phyloP scores from a whole-genome alignment of 2,797 vertebrate genomes.

The Spinibarbus caldwelli region DNA sequence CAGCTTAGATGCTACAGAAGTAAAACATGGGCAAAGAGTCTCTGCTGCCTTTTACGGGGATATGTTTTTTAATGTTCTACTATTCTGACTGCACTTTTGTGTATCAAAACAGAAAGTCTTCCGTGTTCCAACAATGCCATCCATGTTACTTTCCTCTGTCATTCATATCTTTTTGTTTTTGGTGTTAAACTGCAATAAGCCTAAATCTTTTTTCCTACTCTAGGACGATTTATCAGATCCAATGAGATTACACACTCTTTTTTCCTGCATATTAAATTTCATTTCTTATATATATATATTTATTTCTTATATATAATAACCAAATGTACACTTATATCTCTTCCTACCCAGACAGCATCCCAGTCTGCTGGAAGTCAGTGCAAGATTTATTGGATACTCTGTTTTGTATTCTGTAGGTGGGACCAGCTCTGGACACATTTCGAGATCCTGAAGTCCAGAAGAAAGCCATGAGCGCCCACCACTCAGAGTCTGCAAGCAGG shows the following conservation, averaged over 20 bases:
- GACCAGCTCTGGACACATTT: conserved; percentile 85
- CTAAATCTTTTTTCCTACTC: background rate
- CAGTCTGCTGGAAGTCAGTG: conserved; percentile 3
- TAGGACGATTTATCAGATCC: background rate
- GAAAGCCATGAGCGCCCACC: conserved; percentile 72
- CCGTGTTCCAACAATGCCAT: conserved; percentile 3
- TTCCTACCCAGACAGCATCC: conserved; percentile 17
- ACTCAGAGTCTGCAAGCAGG: conserved; percentile 67
- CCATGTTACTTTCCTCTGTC: conserved; percentile 25
- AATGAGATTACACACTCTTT: background rate
- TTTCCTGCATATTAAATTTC: background rate
- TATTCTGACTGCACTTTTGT: conserved; percentile 16
- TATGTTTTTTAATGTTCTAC: conserved; percentile 24
- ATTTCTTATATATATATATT: background rate
- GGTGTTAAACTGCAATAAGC: background rate
- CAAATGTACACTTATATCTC: background rate
- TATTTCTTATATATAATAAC: background rate
- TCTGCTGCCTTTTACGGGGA: conserved; percentile 25
- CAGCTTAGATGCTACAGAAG: conserved; percentile 49
- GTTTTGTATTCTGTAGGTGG: conserved; percentile 71
- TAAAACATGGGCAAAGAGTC: conserved; percentile 42
- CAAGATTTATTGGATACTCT: conserved; percentile 6
- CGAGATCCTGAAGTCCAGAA: conserved; percentile 67
- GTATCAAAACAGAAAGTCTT: conserved; percentile 5
- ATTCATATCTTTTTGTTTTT: conserved; percentile 13